phyloP scores from a whole-genome alignment of 2,888 invertebrate genomes.

The Gymnosoma rotundatum region DNA sequence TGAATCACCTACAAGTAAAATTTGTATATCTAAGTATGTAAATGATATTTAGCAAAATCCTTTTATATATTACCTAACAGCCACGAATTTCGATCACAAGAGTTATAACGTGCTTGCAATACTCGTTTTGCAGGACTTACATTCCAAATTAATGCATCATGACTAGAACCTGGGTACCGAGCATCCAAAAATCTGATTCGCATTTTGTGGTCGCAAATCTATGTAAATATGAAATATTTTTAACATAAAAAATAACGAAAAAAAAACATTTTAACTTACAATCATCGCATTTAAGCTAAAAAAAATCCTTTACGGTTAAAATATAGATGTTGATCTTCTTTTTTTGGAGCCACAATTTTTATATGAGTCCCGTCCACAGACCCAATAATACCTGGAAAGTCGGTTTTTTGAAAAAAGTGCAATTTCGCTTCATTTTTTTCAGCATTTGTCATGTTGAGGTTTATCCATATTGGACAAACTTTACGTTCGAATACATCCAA shows the following conservation, averaged over 20 bases:
- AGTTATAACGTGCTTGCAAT: not conserved
- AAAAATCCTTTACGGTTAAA: too few relatives aligned
- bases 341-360: too few relatives aligned
- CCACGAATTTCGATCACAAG: not conserved
- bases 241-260: not conserved
- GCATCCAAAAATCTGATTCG: not conserved
- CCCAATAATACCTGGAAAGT: too few relatives aligned
- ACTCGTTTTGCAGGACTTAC: slow-evolving; percentile 2
- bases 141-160: not conserved
- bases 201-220: not conserved
- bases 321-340: too few relatives aligned
- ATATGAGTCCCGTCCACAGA: too few relatives aligned
- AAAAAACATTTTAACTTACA: not conserved
- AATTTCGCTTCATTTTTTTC: slow-evolving; percentile 8
- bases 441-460: slow-evolving; percentile 16
- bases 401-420: too few relatives aligned
- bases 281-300: too few relatives aligned
- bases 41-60: not conserved
- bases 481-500: not conserved
- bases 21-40: not conserved
- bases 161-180: slow-evolving; percentile 28
- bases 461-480: slow-evolving; percentile 21
- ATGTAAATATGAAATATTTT: slow-evolving; percentile 26
- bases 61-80: not conserved
- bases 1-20: not conserved